Conservation (phyloP, 2,797 vertebrate species). For the Semotilus atromaculatus region DNA sequence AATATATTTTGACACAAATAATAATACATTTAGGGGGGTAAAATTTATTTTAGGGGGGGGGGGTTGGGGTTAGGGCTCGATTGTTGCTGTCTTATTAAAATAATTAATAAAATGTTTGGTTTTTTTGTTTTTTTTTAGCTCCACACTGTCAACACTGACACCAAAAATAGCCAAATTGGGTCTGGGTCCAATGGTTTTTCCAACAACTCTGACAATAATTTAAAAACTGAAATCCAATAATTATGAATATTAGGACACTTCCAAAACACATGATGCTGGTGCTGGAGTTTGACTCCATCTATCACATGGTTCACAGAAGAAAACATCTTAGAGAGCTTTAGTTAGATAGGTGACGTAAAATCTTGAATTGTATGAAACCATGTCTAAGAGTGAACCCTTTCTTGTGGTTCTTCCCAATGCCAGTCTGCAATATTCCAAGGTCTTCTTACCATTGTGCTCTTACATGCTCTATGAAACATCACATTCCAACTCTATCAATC, state of each 20-base stretch:
- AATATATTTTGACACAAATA: not conserved
- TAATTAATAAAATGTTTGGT: not conserved
- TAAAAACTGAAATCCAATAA: not conserved
- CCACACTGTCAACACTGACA: not conserved
- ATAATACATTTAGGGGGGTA: no score
- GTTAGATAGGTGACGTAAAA: not conserved
- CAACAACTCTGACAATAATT: not conserved
- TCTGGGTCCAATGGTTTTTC: not conserved
- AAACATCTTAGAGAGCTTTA: not conserved
- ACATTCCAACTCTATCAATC: no score
- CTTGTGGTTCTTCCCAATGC: no score
- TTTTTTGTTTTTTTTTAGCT: not conserved
- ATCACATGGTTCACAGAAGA: not conserved
- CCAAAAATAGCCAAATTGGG: not conserved
- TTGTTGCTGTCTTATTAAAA: not conserved
- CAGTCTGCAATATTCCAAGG: no score
- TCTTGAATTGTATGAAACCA: no score
- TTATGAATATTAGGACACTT: not conserved
- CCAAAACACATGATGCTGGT: not conserved
- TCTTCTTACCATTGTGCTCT: no score
- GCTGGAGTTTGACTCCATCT: not conserved
- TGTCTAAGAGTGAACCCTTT: no score
- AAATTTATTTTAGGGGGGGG: accelerated
- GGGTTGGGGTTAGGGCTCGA: not conserved
- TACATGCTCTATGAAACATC: no score